Conservation (phyloP, 2,888 invertebrate genomes). For the Thereva nobilitata region DNA sequence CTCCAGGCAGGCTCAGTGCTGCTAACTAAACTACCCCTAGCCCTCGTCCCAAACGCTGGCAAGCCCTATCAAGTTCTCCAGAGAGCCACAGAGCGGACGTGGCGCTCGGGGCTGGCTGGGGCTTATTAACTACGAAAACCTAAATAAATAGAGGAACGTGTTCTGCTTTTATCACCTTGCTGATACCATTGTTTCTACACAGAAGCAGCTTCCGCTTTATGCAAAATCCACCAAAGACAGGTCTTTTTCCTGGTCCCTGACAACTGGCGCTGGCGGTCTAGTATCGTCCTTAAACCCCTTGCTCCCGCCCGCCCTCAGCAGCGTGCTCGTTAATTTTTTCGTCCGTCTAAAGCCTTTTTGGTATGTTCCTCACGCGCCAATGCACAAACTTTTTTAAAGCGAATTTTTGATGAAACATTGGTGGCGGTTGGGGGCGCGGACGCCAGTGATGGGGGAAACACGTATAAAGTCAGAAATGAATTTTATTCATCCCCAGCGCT, state of each 20-base stretch:
- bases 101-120: slow-evolving; percentile 4
- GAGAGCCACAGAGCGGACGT: neutral
- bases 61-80: slow-evolving; percentile 11
- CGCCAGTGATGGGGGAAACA: no score
- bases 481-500: slow-evolving; percentile 16
- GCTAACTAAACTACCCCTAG: neutral
- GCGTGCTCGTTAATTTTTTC: slow-evolving; percentile 34
- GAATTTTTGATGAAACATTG: slow-evolving; percentile 12
- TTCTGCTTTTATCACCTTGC: slow-evolving; percentile 40
- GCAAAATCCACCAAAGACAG: slow-evolving; percentile 35
- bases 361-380: slow-evolving; percentile 41
- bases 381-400: slow-evolving; percentile 36
- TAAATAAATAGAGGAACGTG: slow-evolving; percentile 40
- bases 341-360: slow-evolving; percentile 29
- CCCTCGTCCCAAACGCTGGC: no score
- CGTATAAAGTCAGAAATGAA: slow-evolving; percentile 16
- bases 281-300: slow-evolving; percentile 16
- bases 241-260: slow-evolving; percentile 14
- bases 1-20: neutral
- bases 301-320: slow-evolving; percentile 18
- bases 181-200: slow-evolving; percentile 33
- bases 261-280: slow-evolving; percentile 34
- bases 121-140: slow-evolving; percentile 33
- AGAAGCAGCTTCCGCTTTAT: slow-evolving; percentile 35
- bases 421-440: no score